Conservation (phyloP, 2,797 vertebrate genomes). For the Adelosebastes latens region DNA sequence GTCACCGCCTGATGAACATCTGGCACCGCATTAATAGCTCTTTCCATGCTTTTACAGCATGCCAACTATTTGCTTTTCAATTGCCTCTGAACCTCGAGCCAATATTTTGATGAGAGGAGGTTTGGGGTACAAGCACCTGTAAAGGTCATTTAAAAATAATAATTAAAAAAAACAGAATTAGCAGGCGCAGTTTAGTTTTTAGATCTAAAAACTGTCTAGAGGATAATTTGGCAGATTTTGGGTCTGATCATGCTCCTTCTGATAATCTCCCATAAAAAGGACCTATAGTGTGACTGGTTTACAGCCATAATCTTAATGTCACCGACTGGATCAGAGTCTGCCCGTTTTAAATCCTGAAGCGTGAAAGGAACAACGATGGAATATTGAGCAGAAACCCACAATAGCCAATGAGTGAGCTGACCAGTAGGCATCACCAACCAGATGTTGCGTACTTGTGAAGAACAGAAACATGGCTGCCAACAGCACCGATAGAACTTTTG, state of each 20-base stretch:
- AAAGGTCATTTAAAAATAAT: conserved; percentile 22
- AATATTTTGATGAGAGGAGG: conserved; percentile 32
- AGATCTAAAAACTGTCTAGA: background rate
- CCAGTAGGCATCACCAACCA: background rate
- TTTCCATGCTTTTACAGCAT: conserved; percentile 61
- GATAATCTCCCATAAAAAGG: background rate
- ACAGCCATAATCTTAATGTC: background rate
- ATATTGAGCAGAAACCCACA: background rate
- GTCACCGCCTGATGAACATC: conserved; percentile 67
- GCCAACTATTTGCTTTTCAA: conserved; percentile 62
- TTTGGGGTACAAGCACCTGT: conserved; percentile 29
- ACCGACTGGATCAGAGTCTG: background rate
- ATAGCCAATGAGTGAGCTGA: background rate
- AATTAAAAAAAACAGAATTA: background rate
- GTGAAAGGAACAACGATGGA: background rate
- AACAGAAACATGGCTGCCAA: background rate
- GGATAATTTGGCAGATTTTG: background rate
- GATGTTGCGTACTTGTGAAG: background rate
- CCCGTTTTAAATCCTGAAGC: background rate
- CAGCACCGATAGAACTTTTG: fast-evolving
- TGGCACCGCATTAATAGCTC: conserved; percentile 65
- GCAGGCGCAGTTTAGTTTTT: background rate
- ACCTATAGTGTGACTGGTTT: background rate
- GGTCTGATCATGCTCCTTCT: background rate
- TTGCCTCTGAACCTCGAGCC: conserved; percentile 55